Base-by-base conservation (phyloP, 1,140 invertebrate species). In the Calliopsis andreniformis region DNA sequence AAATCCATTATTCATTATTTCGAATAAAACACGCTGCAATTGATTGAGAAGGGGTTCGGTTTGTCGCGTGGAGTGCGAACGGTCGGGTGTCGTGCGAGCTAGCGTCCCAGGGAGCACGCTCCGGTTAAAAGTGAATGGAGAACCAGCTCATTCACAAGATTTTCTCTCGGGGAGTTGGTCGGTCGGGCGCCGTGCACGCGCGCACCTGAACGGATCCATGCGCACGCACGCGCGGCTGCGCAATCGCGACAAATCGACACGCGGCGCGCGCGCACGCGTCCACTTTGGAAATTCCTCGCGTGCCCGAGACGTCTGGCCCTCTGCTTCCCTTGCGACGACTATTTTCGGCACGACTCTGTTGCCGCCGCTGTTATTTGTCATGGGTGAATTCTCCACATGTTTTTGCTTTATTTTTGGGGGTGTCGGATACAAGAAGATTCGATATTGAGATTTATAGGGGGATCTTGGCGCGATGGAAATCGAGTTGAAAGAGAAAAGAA, bases 121-220 rank as follows among this genome's bases (percentile, higher is more conserved):
- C 87, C 80, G 82, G 76, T 89, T 87, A 89, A 91, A 90, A 91
- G 89, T 91, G 89, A 91, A 91, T 91, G 89, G 89, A 86, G 84
- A 89, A 88, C 87, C 85, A 70, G 86, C 85, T 90, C 89, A 91
- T 91, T 91, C 89, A 91, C 87, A 90, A 91, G 89, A 89, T 90
- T 91, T 90, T 90, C 89, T 88, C 86, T 78, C 83, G 79, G 84
- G 79, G 68, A 80, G 81, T 64, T 16, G 45, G 12, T 51, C 42
- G 20, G 28, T 42, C 10, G 35, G 45, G 35, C 56, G n/a, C 43
- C 28, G 53, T 39, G 70, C 43, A 35, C 45, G 20, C 32, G 39
- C 20, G 16, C 28, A 63, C 43, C 61, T 63, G 61, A 23, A 30
- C 32, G 16, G 8, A n/a, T 18, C 12, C 16, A 42, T 18, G 39